Base-by-base conservation (phyloP, 2,888 invertebrate genomes). In the Ectemnius lituratus region DNA sequence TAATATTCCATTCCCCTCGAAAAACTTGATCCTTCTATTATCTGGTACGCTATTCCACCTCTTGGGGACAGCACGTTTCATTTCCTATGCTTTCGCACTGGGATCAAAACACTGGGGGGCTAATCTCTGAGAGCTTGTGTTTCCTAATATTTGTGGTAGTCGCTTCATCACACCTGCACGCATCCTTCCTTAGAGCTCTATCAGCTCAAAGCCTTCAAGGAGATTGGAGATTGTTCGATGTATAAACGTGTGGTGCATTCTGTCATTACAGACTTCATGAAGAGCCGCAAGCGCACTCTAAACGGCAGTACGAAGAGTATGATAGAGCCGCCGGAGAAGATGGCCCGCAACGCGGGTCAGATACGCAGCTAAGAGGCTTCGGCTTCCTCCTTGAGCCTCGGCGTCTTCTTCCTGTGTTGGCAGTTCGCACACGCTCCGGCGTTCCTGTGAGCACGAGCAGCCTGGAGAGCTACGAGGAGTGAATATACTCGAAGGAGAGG, bases 251-350 rank as follows among this genome's bases (percentile, higher is more conserved):
- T 52, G 52, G n/a, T 52, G 5, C 86, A 89, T 92, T 81, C 83
- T 85, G 81, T 88, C 89, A 84, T 92, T 94, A 47, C 94, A 94
- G 94, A 94, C 92, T 94, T 92, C 91, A 92, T 94, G 93, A 93
- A 93, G 89, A 93, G 93, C 72, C 93, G 94, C 90, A 94, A 94
- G 89, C 93, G 93, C 89, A 89, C 92, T 88, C 90, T 93, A 80
- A 91, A 89, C 87, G 85, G 88, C 80, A 92, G 91, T 80, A 92
- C 93, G 88, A 89, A 88, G 82, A 87, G 84, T 75, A 84, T 88
- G 82, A 85, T 89, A 79, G 91, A 91, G 75, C 90, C 91, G 78
- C 90, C 91, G 80, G 89, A 90, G 84, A 92, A 92, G 85, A 88
- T 91, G 62, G 79, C 90, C 63, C 91, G 91, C 84, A 90, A 90